Evolutionary conservation across 2,888 invertebrate genomes (phyloP).

Genomic region (Orchesellides sinensis): DNA sequence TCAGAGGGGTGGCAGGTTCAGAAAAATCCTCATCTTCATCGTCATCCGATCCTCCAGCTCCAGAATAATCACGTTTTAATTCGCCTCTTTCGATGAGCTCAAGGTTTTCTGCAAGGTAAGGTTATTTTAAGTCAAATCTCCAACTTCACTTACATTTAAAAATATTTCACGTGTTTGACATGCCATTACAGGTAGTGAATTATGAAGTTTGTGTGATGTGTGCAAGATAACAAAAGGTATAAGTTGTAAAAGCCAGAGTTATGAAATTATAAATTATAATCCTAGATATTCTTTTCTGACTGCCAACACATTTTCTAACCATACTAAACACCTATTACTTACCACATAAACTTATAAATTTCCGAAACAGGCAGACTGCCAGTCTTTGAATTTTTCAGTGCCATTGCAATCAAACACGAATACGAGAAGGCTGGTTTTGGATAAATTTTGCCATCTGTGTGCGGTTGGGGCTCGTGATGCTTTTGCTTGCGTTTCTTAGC

Average conservation of each 20-base stretch:
- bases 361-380: conserved; percentile 98
- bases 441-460: conserved; percentile 81
- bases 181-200: not conserved
- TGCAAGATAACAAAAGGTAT: not conserved
- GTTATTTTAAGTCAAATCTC: conserved; percentile 98
- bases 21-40: conserved; percentile 82
- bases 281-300: too few relatives aligned
- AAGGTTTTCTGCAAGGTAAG: conserved; percentile 90
- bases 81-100: conserved; percentile 91
- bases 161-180: conserved; percentile 89
- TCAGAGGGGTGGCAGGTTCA: conserved; percentile 71
- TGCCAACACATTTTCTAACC: too few relatives aligned
- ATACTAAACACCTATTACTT: too few relatives aligned
- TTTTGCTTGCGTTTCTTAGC: conserved; percentile 74
- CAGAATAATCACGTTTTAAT: conserved; percentile 84
- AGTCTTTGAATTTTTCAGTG: conserved; percentile 95
- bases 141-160: conserved; percentile 99
- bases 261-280: too few relatives aligned
- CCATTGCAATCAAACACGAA: conserved; percentile 98
- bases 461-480: conserved; percentile 73
- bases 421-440: conserved; percentile 99
- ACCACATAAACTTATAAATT: conserved; percentile 99
- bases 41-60: conserved; percentile 77
- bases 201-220: too few relatives aligned
- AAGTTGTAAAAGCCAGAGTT: too few relatives aligned